These are phyloP conservation scores for Dicranocentrus wangi DNA, from an alignment of 2,888 invertebrate genomes.

Conservation along the genomic window DNA sequence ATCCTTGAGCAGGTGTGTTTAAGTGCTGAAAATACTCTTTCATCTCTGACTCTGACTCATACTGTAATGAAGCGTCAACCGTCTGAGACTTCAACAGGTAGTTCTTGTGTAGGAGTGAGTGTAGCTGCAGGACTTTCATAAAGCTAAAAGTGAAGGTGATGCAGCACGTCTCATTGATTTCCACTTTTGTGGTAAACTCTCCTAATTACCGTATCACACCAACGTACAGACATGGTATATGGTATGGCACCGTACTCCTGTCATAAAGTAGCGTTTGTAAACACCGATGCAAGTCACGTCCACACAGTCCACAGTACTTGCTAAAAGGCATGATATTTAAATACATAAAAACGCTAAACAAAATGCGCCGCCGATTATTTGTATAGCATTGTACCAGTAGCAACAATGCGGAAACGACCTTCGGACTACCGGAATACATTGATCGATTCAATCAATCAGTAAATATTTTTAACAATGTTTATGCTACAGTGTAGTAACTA, in stretches of 20 bases:
- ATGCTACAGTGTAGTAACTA: no score
- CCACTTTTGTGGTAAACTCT: constrained; percentile 55
- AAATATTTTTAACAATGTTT: no score
- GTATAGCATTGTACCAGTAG: not conserved
- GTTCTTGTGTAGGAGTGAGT: no score
- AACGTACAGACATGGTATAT: not conserved
- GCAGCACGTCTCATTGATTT: constrained; percentile 47
- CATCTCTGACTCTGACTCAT: not conserved
- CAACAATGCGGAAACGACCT: constrained; percentile 45
- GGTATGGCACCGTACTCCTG: not conserved
- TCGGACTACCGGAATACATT: constrained; percentile 9
- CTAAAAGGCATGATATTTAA: constrained; percentile 15
- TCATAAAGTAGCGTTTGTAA: not conserved
- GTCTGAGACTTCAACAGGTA: no score
- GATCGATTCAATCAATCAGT: constrained; percentile 1
- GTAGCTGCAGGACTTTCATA: not conserved
- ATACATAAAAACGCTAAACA: not conserved
- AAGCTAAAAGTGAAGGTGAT: constrained; percentile 50
- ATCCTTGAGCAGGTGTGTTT: constrained; percentile 54
- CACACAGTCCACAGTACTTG: constrained; percentile 17
- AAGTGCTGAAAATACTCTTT: not conserved
- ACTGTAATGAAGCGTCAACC: no score
- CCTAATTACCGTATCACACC: constrained; percentile 31
- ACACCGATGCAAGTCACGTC: constrained; percentile 51
- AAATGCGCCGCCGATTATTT: not conserved